Conservation (phyloP, 1,140 invertebrate genomes). For the Orius laevigatus region DNA sequence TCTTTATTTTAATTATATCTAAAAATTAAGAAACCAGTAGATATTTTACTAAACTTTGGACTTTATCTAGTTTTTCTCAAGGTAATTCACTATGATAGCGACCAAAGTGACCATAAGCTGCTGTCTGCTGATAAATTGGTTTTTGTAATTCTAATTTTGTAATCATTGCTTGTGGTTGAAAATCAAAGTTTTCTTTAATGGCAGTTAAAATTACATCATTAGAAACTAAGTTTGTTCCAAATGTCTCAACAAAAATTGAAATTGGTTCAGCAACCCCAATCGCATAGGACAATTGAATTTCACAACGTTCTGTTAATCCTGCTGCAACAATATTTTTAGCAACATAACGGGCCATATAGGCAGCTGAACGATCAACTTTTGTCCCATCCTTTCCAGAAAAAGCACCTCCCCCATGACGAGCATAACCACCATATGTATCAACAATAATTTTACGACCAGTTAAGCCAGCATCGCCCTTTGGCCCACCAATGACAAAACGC, state of each 20-base stretch:
- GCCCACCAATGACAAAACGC: background rate
- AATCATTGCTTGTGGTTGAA: constrained; percentile 93
- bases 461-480: constrained; percentile 46
- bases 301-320: constrained; percentile 41
- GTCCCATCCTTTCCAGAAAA: constrained; percentile 56
- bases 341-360: constrained; percentile 52
- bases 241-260: constrained; percentile 53
- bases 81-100: too few species aligned
- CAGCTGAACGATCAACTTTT: constrained; percentile 42
- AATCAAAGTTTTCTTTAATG: constrained; percentile 92
- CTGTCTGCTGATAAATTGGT: constrained; percentile 95
- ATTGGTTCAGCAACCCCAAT: constrained; percentile 57
- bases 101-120: constrained; percentile 97
- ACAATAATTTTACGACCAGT: constrained; percentile 61
- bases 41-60: too few species aligned
- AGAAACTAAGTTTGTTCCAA: constrained; percentile 64
- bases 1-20: too few species aligned
- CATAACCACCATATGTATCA: constrained; percentile 57
- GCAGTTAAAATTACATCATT: constrained; percentile 80
- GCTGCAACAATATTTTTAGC: constrained; percentile 52
- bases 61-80: too few species aligned
- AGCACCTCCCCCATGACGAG: constrained; percentile 52
- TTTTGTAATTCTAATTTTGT: constrained; percentile 87
- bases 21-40: too few species aligned
- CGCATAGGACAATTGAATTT: constrained; percentile 50